Percentiles rank a stretch among this genome's conserved stretches.
These are phyloP conservation scores for Mohoua ochrocephala DNA, from an alignment of 2,113 vertebrate genomes.

Conservation along the genomic window DNA sequence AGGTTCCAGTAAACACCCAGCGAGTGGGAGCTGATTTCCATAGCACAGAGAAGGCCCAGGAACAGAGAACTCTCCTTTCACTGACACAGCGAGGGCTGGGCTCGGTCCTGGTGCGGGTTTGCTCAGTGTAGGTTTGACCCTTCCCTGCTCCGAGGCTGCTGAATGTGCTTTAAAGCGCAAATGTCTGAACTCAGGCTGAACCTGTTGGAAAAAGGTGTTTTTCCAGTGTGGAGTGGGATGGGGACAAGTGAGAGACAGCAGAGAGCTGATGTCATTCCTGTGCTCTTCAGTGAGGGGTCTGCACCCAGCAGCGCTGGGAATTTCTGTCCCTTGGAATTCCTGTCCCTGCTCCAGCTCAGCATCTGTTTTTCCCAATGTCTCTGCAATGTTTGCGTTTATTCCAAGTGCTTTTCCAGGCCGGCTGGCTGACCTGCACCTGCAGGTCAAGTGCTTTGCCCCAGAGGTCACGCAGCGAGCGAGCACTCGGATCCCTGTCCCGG, in stretches of 20 bases:
- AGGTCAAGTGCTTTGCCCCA: background rate
- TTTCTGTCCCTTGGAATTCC: background rate
- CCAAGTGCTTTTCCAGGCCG: background rate
- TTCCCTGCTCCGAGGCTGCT: background rate
- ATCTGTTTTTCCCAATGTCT: background rate
- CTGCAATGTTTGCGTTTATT: background rate
- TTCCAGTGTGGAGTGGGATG: background rate
- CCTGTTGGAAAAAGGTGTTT: background rate
- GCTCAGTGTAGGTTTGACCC: background rate
- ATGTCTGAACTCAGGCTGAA: background rate
- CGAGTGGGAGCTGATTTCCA: conserved; percentile 16
- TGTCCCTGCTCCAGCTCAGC: background rate
- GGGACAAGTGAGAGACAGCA: background rate
- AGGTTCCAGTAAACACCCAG: background rate
- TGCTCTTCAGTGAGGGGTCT: background rate
- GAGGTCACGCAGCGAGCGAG: background rate
- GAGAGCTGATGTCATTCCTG: background rate
- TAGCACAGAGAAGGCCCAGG: background rate
- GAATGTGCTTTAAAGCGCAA: background rate
- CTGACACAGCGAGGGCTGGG: background rate
- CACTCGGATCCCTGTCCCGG: background rate
- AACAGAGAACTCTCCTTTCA: background rate
- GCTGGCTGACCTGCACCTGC: background rate
- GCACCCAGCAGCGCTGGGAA: background rate
- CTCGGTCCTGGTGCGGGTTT: background rate